phyloP scores from a whole-genome alignment of 2,888 invertebrate species.

The Ariolimax columbianus region DNA sequence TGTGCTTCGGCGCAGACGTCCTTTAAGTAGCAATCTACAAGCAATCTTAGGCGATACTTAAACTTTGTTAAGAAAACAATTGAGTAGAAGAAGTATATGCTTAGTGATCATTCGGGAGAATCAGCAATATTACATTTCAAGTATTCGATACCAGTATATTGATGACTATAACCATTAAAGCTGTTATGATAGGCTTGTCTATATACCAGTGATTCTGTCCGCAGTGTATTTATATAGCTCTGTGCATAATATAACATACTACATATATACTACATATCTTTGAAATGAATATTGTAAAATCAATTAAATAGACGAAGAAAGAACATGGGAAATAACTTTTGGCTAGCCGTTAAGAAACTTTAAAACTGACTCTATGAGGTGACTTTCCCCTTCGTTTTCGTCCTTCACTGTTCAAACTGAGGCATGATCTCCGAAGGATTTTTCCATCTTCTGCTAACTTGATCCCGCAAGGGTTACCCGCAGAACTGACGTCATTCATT shows the following conservation, averaged over 20 bases:
- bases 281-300: too few species aligned
- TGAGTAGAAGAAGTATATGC: too few species aligned
- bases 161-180: too few species aligned
- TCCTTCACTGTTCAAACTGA: conserved; percentile 53
- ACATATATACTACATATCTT: too few species aligned
- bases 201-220: not conserved
- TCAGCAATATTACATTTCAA: too few species aligned
- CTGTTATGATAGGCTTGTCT: not conserved
- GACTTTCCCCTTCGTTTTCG: conserved; percentile 51
- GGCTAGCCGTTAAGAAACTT: conserved; percentile 32
- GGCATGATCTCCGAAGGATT: conserved; percentile 47
- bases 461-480: conserved; percentile 28
- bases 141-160: too few species aligned
- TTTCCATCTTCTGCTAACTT: conserved; percentile 34
- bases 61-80: too few species aligned
- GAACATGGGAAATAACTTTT: not conserved
- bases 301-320: not conserved
- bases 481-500: conserved; percentile 46
- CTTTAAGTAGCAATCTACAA: too few species aligned
- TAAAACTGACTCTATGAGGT: conserved; percentile 54
- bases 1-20: too few species aligned
- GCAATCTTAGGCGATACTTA: too few species aligned
- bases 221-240: not conserved
- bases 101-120: too few species aligned
- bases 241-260: not conserved